These are phyloP conservation scores for Tipula helvola DNA, from an alignment of 2,888 invertebrate genomes.

Conservation along the genomic window DNA sequence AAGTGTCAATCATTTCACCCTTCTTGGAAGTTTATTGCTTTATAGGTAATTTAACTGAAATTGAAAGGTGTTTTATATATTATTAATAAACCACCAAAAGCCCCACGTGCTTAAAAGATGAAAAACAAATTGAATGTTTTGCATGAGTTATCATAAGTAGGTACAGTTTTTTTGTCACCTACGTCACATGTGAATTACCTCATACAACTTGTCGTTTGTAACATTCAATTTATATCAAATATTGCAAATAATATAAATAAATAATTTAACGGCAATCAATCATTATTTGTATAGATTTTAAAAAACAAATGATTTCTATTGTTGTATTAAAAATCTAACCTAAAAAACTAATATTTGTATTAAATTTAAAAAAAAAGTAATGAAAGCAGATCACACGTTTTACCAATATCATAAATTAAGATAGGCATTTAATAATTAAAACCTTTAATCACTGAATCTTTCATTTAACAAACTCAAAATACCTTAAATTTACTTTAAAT, in stretches of 20 bases:
- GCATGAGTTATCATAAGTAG: background rate
- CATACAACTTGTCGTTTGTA: background rate
- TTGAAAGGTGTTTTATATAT: too few species aligned
- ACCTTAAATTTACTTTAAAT: background rate
- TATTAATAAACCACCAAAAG: too few species aligned
- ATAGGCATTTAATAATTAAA: background rate
- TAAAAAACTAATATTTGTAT: background rate
- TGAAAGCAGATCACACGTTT: background rate
- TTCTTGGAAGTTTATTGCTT: too few species aligned
- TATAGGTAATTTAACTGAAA: too few species aligned
- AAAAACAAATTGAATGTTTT: background rate
- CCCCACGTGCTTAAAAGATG: background rate
- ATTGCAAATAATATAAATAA: background rate
- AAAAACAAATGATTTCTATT: background rate
- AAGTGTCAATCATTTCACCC: too few species aligned
- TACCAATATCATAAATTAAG: background rate
- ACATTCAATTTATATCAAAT: background rate
- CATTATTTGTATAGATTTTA: background rate
- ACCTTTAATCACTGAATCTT: background rate
- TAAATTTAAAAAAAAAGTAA: background rate
- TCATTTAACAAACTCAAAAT: background rate
- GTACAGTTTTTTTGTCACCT: background rate
- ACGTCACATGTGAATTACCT: background rate
- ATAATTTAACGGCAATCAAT: background rate
- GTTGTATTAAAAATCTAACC: background rate